Evolutionary conservation across 2,797 vertebrate genomes (phyloP).

Genomic region (Cryptoblepharus egeriae): DNA sequence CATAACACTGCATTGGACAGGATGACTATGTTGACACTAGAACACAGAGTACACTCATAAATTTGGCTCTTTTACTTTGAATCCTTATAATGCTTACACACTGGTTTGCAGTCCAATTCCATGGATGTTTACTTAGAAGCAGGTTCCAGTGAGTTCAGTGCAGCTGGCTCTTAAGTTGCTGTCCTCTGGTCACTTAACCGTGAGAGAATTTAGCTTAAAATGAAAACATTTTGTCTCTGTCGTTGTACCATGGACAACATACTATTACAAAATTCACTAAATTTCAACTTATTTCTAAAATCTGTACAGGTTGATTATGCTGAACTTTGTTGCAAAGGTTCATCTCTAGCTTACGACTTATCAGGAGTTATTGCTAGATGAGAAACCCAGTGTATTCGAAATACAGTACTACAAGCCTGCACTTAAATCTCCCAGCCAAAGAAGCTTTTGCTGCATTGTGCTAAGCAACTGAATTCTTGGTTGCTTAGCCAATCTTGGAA

Average conservation of each 20-base stretch:
- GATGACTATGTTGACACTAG: neutral
- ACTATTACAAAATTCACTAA: neutral
- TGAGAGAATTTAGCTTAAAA: neutral
- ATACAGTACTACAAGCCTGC: conserved; percentile 2
- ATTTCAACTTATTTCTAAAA: neutral
- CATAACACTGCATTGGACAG: neutral
- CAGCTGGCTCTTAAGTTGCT: neutral
- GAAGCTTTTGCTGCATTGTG: conserved; percentile 19
- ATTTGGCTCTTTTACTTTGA: neutral
- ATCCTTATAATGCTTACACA: neutral
- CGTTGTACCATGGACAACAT: neutral
- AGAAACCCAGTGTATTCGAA: conserved; percentile 2
- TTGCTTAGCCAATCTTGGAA: conserved; percentile 39
- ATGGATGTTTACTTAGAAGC: neutral
- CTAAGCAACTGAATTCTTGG: conserved; percentile 26
- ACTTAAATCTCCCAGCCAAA: conserved; percentile 27
- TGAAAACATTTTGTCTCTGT: neutral
- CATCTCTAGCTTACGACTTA: neutral
- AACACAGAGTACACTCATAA: neutral
- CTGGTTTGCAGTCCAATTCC: neutral
- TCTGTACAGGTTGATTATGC: neutral
- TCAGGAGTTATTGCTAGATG: neutral
- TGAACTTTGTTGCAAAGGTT: conserved; percentile 4
- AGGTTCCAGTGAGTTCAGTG: neutral
- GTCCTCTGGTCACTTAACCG: neutral